Conservation (phyloP, 2,113 vertebrate species). For the Craseonycteris thonglongyai region DNA sequence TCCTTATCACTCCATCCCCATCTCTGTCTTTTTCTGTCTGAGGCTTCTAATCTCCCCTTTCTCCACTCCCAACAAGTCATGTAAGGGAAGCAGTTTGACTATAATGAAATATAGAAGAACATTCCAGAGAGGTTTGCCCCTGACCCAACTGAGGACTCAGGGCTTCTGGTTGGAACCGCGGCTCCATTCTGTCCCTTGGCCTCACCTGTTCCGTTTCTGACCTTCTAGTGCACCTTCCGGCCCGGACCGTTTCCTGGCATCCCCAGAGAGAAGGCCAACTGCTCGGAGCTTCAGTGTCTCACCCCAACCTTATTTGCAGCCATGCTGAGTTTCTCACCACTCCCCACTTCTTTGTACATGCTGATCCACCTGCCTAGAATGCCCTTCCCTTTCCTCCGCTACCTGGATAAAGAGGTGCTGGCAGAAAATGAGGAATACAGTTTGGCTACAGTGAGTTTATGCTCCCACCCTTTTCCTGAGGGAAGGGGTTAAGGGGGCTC, state of each 20-base stretch:
- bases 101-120: neutral
- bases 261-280: neutral
- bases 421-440: no score
- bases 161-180: neutral
- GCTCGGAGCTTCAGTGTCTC: neutral
- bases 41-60: neutral
- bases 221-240: neutral
- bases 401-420: no score
- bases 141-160: neutral
- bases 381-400: no score
- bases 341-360: no score
- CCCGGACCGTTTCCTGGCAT: neutral
- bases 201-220: neutral
- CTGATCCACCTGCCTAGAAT: no score
- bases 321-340: no score
- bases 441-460: no score
- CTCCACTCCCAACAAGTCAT: neutral
- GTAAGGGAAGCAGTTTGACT: neutral
- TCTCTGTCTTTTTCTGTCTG: neutral
- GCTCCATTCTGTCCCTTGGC: neutral
- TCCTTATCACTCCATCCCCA: neutral
- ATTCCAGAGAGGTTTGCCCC: neutral
- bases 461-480: no score
- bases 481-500: no score
- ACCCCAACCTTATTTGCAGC: slow-evolving; percentile 62